Evolutionary conservation across 2,113 vertebrate species (phyloP).

Genomic region (Tor tambroides): DNA sequence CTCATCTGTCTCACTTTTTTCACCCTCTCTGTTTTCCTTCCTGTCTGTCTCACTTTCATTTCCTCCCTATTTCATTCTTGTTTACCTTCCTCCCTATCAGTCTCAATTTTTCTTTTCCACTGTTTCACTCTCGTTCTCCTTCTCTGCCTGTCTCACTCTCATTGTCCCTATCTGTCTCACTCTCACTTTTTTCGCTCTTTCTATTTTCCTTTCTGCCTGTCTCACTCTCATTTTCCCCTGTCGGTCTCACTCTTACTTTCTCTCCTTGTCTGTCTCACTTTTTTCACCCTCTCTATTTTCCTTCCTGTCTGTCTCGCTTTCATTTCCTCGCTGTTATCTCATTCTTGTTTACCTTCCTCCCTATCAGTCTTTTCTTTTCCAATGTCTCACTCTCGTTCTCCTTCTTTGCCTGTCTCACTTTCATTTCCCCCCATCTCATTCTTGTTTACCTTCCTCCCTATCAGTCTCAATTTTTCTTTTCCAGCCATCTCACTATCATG

Average conservation of each 20-base stretch:
- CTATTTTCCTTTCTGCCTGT: neutral
- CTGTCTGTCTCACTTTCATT: neutral
- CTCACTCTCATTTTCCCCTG: neutral
- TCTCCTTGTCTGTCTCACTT: too few species aligned
- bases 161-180: neutral
- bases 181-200: neutral
- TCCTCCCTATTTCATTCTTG: neutral
- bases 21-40: neutral
- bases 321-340: too few species aligned
- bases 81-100: too few species aligned
- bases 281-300: neutral
- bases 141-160: neutral
- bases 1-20: too few species aligned
- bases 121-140: neutral
- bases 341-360: too few species aligned
- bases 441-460: too few species aligned
- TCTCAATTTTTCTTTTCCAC: too few species aligned
- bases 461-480: neutral
- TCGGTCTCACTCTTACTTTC: constrained; percentile 19
- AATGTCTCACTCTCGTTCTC: neutral
- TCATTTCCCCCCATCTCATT: neutral
- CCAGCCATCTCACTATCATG: neutral
- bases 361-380: neutral
- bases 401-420: neutral
- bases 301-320: neutral